These are phyloP conservation scores for Epirrhoe tristata DNA, from an alignment of 2,888 invertebrate species.

Conservation along the genomic window DNA sequence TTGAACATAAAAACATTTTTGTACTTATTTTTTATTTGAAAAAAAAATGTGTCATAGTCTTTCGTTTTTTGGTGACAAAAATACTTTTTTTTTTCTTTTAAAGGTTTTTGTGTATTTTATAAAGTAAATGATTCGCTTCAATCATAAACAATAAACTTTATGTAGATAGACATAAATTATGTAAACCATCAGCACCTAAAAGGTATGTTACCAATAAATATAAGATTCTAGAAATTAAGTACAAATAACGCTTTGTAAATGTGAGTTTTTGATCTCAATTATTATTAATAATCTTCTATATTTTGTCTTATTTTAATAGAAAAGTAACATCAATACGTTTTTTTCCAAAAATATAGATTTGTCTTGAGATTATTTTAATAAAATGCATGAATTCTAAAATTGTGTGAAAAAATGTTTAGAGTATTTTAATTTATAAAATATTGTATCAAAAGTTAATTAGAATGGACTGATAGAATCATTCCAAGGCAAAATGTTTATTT, in stretches of 20 bases:
- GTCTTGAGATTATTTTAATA: background rate
- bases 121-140: constrained; percentile 2
- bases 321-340: background rate
- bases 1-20: no score
- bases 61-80: no score
- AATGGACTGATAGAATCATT: constrained; percentile 60
- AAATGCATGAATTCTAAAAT: background rate
- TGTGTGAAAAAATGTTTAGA: no score
- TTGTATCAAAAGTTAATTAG: constrained; percentile 11
- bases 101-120: background rate
- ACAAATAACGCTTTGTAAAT: constrained; percentile 55
- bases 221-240: constrained; percentile 35
- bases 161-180: constrained; percentile 35
- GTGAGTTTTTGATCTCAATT: constrained; percentile 72
- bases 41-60: no score
- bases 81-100: background rate
- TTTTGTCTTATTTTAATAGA: constrained; percentile 8
- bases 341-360: background rate
- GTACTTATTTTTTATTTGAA: no score
- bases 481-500: constrained; percentile 42
- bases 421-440: constrained; percentile 12
- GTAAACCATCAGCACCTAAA: constrained; percentile 37
- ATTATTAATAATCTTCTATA: constrained; percentile 29
- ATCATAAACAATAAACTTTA: constrained; percentile 2
- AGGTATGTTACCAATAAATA: constrained; percentile 45